Percentiles rank a stretch among this genome's conserved stretches.
Conservation (phyloP, 2,113 vertebrate genomes). For the Orientallactaga bullata region DNA sequence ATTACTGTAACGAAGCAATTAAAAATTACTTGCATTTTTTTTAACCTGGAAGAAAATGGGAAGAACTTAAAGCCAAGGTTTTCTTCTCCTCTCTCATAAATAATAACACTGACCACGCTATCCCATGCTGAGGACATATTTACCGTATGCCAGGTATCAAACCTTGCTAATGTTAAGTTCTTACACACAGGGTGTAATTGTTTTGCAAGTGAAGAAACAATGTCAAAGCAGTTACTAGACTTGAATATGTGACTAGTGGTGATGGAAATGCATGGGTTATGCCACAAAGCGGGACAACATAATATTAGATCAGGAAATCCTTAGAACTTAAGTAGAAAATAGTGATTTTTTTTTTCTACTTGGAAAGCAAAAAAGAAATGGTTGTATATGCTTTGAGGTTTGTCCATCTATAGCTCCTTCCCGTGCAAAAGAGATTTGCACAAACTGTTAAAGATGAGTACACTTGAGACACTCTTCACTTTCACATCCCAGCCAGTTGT, state of each 20-base stretch:
- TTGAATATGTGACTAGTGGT: not conserved
- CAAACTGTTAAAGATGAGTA: not conserved
- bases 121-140: too few species aligned
- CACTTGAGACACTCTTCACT: not conserved
- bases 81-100: not conserved
- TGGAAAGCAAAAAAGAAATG: not conserved
- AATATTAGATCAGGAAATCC: not conserved
- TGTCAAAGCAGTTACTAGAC: not conserved
- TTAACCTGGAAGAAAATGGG: not conserved
- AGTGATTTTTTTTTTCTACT: not conserved
- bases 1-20: not conserved
- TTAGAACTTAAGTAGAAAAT: slow-evolving; percentile 14
- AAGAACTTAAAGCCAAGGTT: not conserved
- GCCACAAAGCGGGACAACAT: not conserved
- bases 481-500: not conserved
- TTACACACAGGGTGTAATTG: not conserved
- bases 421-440: not conserved
- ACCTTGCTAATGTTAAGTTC: not conserved
- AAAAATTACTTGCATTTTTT: not conserved
- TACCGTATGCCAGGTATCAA: not conserved
- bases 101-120: not conserved
- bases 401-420: not conserved
- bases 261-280: not conserved
- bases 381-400: not conserved
- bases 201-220: not conserved